phyloP scores from a whole-genome alignment of 2,888 invertebrate species.

The Gerris lacustris region DNA sequence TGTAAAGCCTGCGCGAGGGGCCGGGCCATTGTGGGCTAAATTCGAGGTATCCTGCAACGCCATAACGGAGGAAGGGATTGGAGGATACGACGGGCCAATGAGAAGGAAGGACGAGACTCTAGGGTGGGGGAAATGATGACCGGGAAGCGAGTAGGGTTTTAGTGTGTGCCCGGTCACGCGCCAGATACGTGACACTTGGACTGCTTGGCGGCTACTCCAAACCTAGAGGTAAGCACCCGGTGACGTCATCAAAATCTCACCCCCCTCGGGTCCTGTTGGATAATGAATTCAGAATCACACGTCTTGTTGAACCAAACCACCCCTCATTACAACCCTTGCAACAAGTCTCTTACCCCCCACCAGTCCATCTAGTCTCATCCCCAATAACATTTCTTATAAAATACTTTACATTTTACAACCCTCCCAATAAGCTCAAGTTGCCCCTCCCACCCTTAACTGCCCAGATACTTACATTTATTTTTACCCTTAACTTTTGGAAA shows the following conservation, averaged over 20 bases:
- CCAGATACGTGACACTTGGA: neutral
- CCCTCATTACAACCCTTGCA: no score
- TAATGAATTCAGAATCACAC: conserved; percentile 3
- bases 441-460: no score
- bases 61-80: neutral
- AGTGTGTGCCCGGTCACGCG: conserved; percentile 5
- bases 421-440: no score
- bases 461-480: no score
- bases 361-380: no score
- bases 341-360: no score
- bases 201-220: neutral
- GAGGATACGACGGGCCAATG: neutral
- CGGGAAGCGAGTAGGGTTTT: neutral
- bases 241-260: neutral
- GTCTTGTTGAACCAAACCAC: neutral
- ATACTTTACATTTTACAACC: no score
- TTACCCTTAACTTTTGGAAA: no score
- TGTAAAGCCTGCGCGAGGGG: no score
- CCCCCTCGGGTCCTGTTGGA: neutral
- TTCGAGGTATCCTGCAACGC: no score
- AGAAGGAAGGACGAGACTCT: neutral
- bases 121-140: neutral
- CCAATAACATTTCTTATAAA: no score
- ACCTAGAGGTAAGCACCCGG: neutral
- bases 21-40: no score